Evolutionary conservation across 2,797 vertebrate genomes (phyloP).

Genomic region (Spinus pinus): DNA sequence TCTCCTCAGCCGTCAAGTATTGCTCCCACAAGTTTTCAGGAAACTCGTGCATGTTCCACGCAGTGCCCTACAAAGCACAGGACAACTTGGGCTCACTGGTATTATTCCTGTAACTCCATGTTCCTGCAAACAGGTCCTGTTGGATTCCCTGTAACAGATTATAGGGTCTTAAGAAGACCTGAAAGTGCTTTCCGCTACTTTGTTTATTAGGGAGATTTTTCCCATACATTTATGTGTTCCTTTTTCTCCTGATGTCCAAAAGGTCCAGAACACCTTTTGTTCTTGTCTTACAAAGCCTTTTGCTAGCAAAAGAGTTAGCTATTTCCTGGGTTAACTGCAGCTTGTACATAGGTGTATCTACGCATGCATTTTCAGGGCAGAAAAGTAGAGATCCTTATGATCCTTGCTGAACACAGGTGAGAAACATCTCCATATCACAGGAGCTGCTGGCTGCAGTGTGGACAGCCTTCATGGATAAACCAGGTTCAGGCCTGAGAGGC

Average conservation of each 20-base stretch:
- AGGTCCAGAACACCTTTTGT: not conserved
- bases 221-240: not conserved
- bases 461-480: not conserved
- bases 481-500: not conserved
- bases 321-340: not conserved
- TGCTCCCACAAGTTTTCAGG: not conserved
- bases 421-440: not conserved
- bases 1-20: not conserved
- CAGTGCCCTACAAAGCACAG: not conserved
- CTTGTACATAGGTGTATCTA: not conserved
- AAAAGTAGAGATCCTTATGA: not conserved
- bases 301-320: not conserved
- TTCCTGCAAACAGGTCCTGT: not conserved
- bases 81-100: fast-evolving
- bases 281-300: not conserved
- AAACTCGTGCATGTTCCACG: not conserved
- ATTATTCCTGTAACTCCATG: not conserved
- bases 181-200: not conserved
- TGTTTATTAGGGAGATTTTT: not conserved
- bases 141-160: not conserved
- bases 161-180: not conserved
- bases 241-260: not conserved
- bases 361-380: not conserved
- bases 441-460: not conserved
- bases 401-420: not conserved